Evolutionary conservation across 2,113 vertebrate species (phyloP).

Genomic region (Calidris pugnax): DNA sequence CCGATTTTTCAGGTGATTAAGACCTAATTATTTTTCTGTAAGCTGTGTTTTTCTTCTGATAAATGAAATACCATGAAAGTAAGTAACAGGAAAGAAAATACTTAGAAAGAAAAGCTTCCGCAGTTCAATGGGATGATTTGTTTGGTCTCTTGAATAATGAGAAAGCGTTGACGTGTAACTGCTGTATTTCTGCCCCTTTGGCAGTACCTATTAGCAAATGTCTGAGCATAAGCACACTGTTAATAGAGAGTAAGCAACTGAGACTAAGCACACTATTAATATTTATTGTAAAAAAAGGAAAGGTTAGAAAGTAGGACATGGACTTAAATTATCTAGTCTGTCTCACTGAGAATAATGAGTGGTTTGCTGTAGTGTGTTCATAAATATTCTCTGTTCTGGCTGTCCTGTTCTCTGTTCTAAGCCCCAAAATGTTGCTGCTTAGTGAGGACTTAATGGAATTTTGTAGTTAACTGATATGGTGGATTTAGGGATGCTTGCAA

Average conservation of each 20-base stretch:
- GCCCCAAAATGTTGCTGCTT: not conserved
- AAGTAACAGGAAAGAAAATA: not conserved
- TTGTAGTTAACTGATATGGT: not conserved
- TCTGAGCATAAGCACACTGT: not conserved
- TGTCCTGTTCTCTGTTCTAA: not conserved
- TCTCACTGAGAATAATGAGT: not conserved
- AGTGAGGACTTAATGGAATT: not conserved
- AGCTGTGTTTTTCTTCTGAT: not conserved
- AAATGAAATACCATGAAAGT: not conserved
- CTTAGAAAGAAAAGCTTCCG: not conserved
- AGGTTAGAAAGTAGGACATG: not conserved
- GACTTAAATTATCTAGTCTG: not conserved
- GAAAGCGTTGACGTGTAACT: not conserved
- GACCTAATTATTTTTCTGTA: not conserved
- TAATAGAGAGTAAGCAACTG: not conserved
- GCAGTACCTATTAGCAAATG: not conserved
- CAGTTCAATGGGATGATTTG: not conserved
- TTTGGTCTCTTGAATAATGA: not conserved
- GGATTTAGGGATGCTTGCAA: not conserved
- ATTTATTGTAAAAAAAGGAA: not conserved
- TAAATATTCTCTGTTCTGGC: not conserved
- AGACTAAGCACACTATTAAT: not conserved
- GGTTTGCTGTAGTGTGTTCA: not conserved
- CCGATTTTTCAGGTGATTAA: conserved; percentile 86
- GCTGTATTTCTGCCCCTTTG: not conserved